A percentile compares a stretch with the other conserved stretches of the same genome.
These are phyloP conservation scores for Oryzias dopingdopingensis DNA, from an alignment of 2,797 vertebrate genomes.

Conservation along the genomic window DNA sequence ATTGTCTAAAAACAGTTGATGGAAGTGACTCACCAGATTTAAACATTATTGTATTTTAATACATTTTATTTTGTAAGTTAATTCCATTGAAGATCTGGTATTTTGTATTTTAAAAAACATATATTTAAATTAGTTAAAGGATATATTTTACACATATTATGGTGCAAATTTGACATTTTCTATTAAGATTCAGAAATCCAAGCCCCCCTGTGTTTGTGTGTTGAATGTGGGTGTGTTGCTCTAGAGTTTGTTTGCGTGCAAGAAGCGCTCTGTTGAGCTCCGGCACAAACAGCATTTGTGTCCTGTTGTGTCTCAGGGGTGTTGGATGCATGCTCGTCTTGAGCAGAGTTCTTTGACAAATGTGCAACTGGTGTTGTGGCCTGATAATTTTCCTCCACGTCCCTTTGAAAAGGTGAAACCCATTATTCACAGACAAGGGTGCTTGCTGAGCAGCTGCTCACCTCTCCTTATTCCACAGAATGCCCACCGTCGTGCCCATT, in stretches of 20 bases:
- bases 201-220: neutral
- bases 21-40: too few relatives aligned
- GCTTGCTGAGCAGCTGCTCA: slow-evolving; percentile 48
- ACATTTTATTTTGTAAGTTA: too few relatives aligned
- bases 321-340: slow-evolving; percentile 16
- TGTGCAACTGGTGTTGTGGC: slow-evolving; percentile 28
- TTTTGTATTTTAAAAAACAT: too few relatives aligned
- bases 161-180: neutral
- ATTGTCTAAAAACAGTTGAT: too few relatives aligned
- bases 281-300: slow-evolving; percentile 14
- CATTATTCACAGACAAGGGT: slow-evolving; percentile 60
- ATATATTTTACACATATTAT: too few relatives aligned
- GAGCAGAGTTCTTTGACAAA: slow-evolving; percentile 29
- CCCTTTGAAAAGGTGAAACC: slow-evolving; percentile 57
- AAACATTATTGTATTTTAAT: too few relatives aligned
- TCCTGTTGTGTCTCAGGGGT: slow-evolving; percentile 38
- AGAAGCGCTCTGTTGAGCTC: slow-evolving; percentile 16
- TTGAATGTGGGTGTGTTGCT: slow-evolving; percentile 8
- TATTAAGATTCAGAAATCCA: neutral
- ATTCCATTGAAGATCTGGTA: too few relatives aligned
- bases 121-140: too few relatives aligned
- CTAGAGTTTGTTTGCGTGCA: slow-evolving; percentile 31
- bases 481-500: slow-evolving; percentile 33
- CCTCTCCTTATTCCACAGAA: slow-evolving; percentile 49
- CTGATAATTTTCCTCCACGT: slow-evolving; percentile 40